Evolutionary conservation across 2,797 vertebrate species (phyloP), one percentile per base, ranked within the genome.

Genomic region (Argya squamiceps): DNA sequence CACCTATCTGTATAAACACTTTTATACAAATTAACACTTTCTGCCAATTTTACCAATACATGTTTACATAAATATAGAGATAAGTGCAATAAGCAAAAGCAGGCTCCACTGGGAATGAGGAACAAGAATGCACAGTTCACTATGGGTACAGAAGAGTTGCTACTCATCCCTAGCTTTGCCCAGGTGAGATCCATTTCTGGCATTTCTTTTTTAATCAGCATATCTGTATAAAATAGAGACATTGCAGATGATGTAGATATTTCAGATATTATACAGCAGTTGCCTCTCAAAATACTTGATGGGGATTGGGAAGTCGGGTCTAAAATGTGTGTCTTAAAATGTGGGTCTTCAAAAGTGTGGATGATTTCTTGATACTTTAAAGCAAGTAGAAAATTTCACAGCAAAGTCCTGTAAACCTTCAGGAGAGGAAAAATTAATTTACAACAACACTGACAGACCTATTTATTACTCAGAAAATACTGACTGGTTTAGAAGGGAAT

Each of bases 391-490:
- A 87, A 82, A 73, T 15, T 63, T 26, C n/a, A 59, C 5, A 39
- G 20, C 5, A 4, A 41, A 44, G 12, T 41, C 30, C 26, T 70
- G 20, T 30, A 87, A 77, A 52, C 15, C 30, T 67, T 74, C 44
- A 70, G 29, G 74, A 74, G 29, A 73, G 8, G 8, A 4, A 78
- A 81, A 56, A 89, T 41, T 44, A 1, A 50, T 73, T 84, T 76
- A 55, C 30, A 64, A 21, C 32, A 83, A 34, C 37, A 47, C 20
- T 41, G 24, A 62, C 13, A 76, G 34, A 65, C 4, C 3, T 71
- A 30, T 58, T 87, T 80, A 69, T 80, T 83, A 85, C 34, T 82
- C 59, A 46, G 68, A 22, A 93, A 94, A 84, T 58, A 81, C 4
- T 88, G 67, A 79, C 11, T 68, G 26, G 7, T n/a, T 90, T 47